These are phyloP conservation scores for Alloscopus bannaensis DNA, from an alignment of 2,888 invertebrate species.

Conservation along the genomic window DNA sequence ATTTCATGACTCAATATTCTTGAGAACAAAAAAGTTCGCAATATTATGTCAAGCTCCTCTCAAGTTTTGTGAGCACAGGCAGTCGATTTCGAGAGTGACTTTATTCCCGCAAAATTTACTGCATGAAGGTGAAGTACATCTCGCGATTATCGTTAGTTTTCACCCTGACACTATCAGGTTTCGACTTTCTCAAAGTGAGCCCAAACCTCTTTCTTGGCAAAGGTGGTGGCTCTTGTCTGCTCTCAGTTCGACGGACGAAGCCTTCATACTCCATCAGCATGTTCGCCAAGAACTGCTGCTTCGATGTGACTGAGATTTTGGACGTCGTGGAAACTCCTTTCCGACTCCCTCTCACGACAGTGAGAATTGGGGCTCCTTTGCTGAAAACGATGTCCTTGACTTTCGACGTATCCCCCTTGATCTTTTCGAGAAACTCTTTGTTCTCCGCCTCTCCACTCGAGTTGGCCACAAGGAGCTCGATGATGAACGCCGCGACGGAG, in stretches of 20 bases:
- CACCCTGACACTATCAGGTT: constrained; percentile 46
- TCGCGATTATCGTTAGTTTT: constrained; percentile 43
- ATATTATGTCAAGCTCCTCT: no score
- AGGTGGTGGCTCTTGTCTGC: not conserved
- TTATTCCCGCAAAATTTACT: no score
- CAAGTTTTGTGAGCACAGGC: no score
- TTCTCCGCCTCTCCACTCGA: constrained; percentile 53
- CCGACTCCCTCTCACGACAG: not conserved
- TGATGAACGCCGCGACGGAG: constrained; percentile 65
- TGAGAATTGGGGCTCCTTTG: not conserved
- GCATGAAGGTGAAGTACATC: constrained; percentile 45
- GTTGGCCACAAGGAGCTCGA: constrained; percentile 61
- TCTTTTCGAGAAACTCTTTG: constrained; percentile 63
- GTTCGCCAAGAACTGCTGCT: constrained; percentile 52
- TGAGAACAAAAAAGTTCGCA: no score
- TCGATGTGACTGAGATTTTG: constrained; percentile 6
- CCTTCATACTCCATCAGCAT: constrained; percentile 58
- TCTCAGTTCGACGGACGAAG: constrained; percentile 35
- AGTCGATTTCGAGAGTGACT: no score
- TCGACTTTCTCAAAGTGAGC: constrained; percentile 17
- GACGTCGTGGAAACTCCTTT: not conserved
- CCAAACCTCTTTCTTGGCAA: constrained; percentile 9
- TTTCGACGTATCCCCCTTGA: constrained; percentile 37
- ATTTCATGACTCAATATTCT: no score
- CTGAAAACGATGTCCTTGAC: no score